Conservation (phyloP, 2,888 invertebrate genomes). For the Didymodactylos carnosus region DNA sequence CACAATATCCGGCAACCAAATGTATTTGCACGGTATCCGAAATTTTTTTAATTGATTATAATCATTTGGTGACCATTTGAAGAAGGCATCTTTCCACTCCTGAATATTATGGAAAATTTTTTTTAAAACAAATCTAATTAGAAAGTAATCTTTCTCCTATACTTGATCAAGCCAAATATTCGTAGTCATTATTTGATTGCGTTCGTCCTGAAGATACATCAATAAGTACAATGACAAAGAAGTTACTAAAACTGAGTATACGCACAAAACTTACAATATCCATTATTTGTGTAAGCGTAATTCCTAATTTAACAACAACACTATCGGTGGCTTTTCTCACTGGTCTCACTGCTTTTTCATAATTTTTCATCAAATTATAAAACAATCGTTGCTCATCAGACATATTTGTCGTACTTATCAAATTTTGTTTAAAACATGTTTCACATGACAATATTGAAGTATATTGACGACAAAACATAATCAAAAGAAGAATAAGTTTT, state of each 20-base stretch:
- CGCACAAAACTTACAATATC: slow-evolving; percentile 31
- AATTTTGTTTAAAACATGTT: no score
- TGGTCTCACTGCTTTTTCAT: slow-evolving; percentile 29
- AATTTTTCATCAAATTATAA: slow-evolving; percentile 23
- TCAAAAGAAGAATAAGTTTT: no score
- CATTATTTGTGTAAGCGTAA: slow-evolving; percentile 30
- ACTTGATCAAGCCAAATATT: slow-evolving; percentile 40
- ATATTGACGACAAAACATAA: no score
- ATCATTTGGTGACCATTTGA: slow-evolving; percentile 19
- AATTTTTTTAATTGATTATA: slow-evolving; percentile 19
- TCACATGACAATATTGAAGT: no score
- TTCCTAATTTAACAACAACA: slow-evolving; percentile 29
- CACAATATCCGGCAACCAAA: slow-evolving; percentile 46
- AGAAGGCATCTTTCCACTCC: slow-evolving; percentile 38
- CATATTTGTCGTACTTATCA: slow-evolving; percentile 2
- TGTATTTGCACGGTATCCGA: slow-evolving; percentile 18
- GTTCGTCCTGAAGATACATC: slow-evolving; percentile 38
- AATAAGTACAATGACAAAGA: slow-evolving; percentile 15
- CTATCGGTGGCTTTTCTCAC: slow-evolving; percentile 29
- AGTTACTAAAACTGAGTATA: no score
- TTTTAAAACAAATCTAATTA: no score
- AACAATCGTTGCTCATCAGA: slow-evolving; percentile 32
- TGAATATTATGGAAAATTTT: no score
- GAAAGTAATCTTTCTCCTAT: no score
- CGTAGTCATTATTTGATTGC: slow-evolving; percentile 39